Percentiles rank a stretch among this genome's conserved stretches.
Evolutionary conservation across 1,140 invertebrate genomes (phyloP).

Genomic region (Neodiprion lecontei): DNA sequence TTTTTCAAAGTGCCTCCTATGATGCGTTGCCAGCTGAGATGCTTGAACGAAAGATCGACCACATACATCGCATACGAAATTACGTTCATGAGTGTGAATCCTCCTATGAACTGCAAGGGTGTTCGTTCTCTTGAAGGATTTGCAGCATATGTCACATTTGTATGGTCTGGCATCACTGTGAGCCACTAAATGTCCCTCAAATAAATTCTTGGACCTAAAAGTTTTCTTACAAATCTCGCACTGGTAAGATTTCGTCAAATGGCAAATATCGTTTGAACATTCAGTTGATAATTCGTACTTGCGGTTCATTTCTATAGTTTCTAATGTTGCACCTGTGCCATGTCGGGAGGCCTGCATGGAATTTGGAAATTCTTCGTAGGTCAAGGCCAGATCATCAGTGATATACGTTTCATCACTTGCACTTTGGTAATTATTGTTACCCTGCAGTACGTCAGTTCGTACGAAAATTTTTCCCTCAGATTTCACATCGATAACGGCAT

Average conservation of each 20-base stretch:
- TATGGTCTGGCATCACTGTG: constrained; percentile 61
- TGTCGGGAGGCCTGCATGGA: neutral
- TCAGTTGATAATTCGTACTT: constrained; percentile 1
- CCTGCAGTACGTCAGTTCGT: neutral
- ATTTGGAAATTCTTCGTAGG: constrained; percentile 11
- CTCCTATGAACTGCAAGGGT: constrained; percentile 55
- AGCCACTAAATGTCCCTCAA: constrained; percentile 59
- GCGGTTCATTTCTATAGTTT: neutral
- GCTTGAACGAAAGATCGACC: constrained; percentile 54
- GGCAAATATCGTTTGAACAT: neutral
- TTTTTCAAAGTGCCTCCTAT: constrained; percentile 53
- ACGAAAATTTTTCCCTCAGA: neutral
- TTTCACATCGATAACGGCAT: neutral
- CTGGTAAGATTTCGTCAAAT: constrained; percentile 41
- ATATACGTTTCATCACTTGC: neutral
- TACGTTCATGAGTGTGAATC: constrained; percentile 49
- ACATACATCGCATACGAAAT: constrained; percentile 55
- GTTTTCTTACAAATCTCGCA: constrained; percentile 60
- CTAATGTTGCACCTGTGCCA: neutral
- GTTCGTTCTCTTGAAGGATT: constrained; percentile 57
- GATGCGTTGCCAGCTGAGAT: constrained; percentile 52
- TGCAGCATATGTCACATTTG: constrained; percentile 58
- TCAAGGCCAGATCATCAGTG: neutral
- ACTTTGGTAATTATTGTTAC: neutral
- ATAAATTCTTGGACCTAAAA: constrained; percentile 59